These are phyloP conservation scores for Artibeus jamaicensis DNA, from an alignment of 2,797 vertebrate species.

Conservation along the genomic window DNA sequence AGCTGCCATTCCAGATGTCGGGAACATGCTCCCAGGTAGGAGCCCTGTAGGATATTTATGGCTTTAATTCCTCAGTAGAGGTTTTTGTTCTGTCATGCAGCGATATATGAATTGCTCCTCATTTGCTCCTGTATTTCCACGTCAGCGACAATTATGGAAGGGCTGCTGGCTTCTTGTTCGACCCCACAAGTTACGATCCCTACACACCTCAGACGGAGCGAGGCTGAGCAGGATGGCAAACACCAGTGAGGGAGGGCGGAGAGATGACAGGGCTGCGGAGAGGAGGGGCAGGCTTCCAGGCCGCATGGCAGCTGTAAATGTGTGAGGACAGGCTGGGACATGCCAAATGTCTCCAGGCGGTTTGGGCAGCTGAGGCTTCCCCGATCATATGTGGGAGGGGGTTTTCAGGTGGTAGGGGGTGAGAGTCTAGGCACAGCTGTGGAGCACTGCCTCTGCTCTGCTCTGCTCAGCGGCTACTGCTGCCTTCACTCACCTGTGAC, in stretches of 20 bases:
- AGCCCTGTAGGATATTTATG: slow-evolving; percentile 80
- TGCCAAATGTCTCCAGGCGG: background rate
- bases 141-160: slow-evolving; percentile 75
- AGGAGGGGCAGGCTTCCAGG: background rate
- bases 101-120: slow-evolving; percentile 80
- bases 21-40: slow-evolving; percentile 74
- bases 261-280: background rate
- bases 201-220: background rate
- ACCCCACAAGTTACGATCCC: slow-evolving; percentile 48
- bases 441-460: background rate
- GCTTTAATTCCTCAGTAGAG: slow-evolving; percentile 82
- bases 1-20: slow-evolving; percentile 84
- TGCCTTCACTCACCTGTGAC: background rate
- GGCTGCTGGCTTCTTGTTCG: slow-evolving; percentile 63
- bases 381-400: background rate
- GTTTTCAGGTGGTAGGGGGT: fast-evolving
- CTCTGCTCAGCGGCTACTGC: background rate
- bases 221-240: background rate
- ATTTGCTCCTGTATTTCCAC: slow-evolving; percentile 81
- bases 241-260: background rate
- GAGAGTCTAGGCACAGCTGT: background rate
- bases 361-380: background rate
- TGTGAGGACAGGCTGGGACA: background rate
- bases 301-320: background rate
- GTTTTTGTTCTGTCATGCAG: slow-evolving; percentile 80